These are phyloP conservation scores for Eutrigla gurnardus DNA, from an alignment of 2,797 vertebrate genomes.

Conservation along the genomic window DNA sequence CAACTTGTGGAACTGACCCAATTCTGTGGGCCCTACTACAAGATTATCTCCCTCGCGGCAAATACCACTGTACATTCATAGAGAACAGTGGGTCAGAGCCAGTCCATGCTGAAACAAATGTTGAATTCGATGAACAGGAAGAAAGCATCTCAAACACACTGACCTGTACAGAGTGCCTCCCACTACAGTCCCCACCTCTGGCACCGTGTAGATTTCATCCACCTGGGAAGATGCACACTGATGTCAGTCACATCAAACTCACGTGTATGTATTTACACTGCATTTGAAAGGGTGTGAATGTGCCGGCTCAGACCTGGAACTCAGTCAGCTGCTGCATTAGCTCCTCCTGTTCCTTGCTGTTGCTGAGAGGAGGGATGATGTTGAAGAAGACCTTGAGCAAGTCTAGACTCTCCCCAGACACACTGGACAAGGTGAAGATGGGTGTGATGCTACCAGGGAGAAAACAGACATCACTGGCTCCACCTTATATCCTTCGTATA, in stretches of 20 bases:
- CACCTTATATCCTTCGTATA: neutral
- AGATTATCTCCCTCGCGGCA: slow-evolving; percentile 96
- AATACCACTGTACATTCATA: slow-evolving; percentile 88
- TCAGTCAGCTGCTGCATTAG: slow-evolving; percentile 98
- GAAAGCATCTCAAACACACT: slow-evolving; percentile 43
- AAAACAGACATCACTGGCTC: neutral
- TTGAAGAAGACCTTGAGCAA: slow-evolving; percentile 98
- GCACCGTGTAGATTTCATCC: slow-evolving; percentile 99
- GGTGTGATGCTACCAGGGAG: slow-evolving; percentile 89
- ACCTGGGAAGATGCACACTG: slow-evolving; percentile 82
- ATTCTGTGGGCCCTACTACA: slow-evolving; percentile 95
- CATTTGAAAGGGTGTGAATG: neutral
- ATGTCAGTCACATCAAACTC: slow-evolving; percentile 15
- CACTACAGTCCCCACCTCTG: slow-evolving; percentile 98
- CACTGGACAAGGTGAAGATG: slow-evolving; percentile 96
- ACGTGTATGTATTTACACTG: neutral
- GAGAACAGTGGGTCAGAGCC: neutral
- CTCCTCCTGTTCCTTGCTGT: slow-evolving; percentile 98
- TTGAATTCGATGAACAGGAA: neutral
- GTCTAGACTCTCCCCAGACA: slow-evolving; percentile 95
- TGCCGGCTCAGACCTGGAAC: slow-evolving; percentile 88
- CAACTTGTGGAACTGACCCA: slow-evolving; percentile 91
- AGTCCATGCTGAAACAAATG: neutral
- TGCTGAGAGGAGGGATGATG: slow-evolving; percentile 97
- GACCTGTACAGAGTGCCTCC: slow-evolving; percentile 98